A percentile compares a stretch with the other conserved stretches of the same genome.
Conservation (phyloP, 2,888 invertebrate species). For the Pilophorus perplexus region DNA sequence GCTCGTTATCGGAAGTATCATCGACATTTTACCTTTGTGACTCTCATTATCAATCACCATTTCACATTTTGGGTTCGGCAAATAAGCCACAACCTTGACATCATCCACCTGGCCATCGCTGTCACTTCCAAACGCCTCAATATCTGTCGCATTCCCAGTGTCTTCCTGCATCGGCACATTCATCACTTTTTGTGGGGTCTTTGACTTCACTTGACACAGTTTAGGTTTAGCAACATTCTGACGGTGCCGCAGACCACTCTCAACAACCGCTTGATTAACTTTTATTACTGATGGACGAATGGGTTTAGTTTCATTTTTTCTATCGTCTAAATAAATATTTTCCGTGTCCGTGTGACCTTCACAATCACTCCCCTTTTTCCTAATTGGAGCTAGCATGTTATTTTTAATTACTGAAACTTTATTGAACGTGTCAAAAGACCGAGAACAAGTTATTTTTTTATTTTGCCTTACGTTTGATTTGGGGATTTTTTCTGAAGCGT, state of each 20-base stretch:
- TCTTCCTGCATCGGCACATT: neutral
- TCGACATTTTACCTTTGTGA: slow-evolving; percentile 51
- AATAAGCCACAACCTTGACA: slow-evolving; percentile 23
- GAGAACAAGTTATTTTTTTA: slow-evolving; percentile 16
- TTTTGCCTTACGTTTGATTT: neutral
- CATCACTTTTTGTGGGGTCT: neutral
- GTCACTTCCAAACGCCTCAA: slow-evolving; percentile 52
- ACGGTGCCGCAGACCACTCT: slow-evolving; percentile 7
- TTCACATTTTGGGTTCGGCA: slow-evolving; percentile 56
- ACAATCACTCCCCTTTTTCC: neutral
- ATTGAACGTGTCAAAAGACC: slow-evolving; percentile 20
- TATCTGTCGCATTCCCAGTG: slow-evolving; percentile 29
- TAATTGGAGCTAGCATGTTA: slow-evolving; percentile 14
- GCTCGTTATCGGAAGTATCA: slow-evolving; percentile 50
- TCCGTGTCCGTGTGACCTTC: slow-evolving; percentile 21
- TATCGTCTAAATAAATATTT: slow-evolving; percentile 26
- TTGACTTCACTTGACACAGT: neutral
- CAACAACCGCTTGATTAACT: too few species aligned
- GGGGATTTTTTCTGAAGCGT: slow-evolving; percentile 13
- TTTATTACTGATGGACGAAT: slow-evolving; percentile 23
- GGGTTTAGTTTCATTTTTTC: neutral
- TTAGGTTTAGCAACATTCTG: slow-evolving; percentile 22
- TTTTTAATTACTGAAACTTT: neutral
- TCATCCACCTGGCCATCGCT: slow-evolving; percentile 49
- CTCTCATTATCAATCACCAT: slow-evolving; percentile 54